These are phyloP conservation scores for Lophura nycthemera DNA, from an alignment of 2,113 vertebrate species.

Conservation along the genomic window DNA sequence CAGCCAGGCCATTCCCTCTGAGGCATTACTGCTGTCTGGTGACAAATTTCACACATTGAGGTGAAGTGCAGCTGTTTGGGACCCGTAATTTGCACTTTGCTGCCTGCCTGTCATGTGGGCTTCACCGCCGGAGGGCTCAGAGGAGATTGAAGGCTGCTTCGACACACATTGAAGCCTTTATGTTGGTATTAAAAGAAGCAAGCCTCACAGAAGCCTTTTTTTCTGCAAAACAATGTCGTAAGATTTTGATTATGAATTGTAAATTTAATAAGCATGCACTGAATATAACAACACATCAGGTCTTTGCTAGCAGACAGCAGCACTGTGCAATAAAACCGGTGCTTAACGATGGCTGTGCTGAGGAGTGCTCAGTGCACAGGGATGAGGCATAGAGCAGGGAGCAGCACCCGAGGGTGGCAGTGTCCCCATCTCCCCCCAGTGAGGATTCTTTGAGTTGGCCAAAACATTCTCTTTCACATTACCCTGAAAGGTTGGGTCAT, in stretches of 20 bases:
- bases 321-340: background rate
- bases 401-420: background rate
- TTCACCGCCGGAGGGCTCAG: background rate
- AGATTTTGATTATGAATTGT: background rate
- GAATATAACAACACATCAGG: too few relatives aligned
- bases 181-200: background rate
- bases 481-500: background rate
- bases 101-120: background rate
- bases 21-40: background rate
- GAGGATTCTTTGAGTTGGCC: background rate
- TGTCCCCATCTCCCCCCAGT: accelerated
- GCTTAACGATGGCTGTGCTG: background rate
- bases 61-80: background rate
- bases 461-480: accelerated
- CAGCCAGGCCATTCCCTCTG: background rate
- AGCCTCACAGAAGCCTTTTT: background rate
- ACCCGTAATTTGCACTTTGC: background rate
- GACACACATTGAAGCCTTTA: background rate
- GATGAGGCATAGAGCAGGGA: background rate
- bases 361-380: background rate
- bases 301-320: background rate
- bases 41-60: accelerated
- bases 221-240: background rate
- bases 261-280: background rate
- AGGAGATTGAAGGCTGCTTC: background rate